Evolutionary conservation across 2,113 vertebrate species (phyloP).

Genomic region (Eclectus roratus): DNA sequence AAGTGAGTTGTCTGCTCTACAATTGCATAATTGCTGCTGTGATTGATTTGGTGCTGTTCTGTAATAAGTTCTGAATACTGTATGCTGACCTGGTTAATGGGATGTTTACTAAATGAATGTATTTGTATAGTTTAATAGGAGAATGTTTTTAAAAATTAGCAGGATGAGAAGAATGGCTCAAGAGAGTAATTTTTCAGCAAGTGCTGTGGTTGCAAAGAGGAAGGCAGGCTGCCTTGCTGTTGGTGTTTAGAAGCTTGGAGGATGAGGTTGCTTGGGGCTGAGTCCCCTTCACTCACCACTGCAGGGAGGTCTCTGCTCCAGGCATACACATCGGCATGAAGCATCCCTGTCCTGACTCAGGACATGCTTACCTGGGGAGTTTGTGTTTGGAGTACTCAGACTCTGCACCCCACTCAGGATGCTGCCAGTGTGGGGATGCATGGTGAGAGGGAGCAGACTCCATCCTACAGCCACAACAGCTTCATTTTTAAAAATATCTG

Average conservation of each 20-base stretch:
- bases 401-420: neutral
- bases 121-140: conserved; percentile 52
- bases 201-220: neutral
- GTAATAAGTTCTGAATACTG: conserved; percentile 45
- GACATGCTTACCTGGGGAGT: neutral
- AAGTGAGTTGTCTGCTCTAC: conserved; percentile 32
- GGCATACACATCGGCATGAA: rapidly evolving
- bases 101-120: conserved; percentile 58
- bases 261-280: neutral
- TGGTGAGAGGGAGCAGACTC: neutral
- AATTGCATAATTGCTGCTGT: conserved; percentile 46
- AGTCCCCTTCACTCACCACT: neutral
- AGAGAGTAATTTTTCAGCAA: neutral
- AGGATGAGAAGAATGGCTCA: neutral
- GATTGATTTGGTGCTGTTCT: conserved; percentile 36
- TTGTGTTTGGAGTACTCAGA: neutral
- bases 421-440: neutral
- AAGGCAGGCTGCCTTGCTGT: neutral
- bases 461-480: neutral
- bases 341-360: neutral
- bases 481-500: neutral
- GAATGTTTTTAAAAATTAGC: conserved; percentile 47
- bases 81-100: conserved; percentile 52
- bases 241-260: neutral
- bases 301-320: neutral